Conservation (phyloP, 2,888 invertebrate genomes). For the Leptopterna dolabrata region DNA sequence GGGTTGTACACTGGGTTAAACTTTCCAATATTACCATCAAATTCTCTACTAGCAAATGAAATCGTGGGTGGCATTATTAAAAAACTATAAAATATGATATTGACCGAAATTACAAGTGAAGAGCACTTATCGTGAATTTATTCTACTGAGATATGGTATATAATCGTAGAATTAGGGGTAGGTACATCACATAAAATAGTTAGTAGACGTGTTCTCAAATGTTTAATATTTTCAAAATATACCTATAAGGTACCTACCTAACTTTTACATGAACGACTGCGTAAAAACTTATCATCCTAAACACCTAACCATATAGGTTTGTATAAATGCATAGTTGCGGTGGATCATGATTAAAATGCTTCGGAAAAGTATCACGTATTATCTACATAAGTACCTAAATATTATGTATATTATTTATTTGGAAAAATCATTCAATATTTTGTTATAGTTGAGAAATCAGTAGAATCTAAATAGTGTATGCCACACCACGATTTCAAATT, state of each 20-base stretch:
- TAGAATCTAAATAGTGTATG: not conserved
- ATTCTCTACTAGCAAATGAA: not conserved
- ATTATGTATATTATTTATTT: not conserved
- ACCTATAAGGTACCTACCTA: not conserved
- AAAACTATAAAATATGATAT: not conserved
- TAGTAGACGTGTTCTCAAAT: no score
- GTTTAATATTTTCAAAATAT: not conserved
- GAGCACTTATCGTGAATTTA: not conserved
- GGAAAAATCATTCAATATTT: no score
- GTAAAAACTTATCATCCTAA: not conserved
- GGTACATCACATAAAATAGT: not conserved
- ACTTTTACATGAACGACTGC: not conserved
- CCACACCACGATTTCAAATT: not conserved
- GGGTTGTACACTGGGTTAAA: no score
- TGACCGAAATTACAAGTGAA: not conserved
- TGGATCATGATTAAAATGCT: not conserved
- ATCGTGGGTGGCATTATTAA: not conserved
- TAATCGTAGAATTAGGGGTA: not conserved
- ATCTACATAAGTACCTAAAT: not conserved
- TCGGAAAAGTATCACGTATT: not conserved
- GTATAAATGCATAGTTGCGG: not conserved
- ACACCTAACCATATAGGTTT: not conserved
- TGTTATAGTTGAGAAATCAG: not conserved
- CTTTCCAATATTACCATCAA: no score
- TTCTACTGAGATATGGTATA: not conserved